Percentiles rank a stretch among this genome's conserved stretches.
Evolutionary conservation across 2,888 invertebrate genomes (phyloP).

Genomic region (Morpho deidamia): DNA sequence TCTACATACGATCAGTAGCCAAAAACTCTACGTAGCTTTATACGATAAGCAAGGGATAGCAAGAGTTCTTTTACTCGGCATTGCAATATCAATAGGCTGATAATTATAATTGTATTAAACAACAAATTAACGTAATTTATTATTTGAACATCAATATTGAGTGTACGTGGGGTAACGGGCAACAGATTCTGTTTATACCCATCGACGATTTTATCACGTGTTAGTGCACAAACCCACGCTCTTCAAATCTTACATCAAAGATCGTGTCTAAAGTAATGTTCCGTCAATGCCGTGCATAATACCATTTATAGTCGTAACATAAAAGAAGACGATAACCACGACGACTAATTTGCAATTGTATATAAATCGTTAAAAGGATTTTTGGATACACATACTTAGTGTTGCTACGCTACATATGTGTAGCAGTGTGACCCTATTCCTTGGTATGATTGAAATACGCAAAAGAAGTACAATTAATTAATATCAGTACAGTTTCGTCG

Average conservation of each 20-base stretch:
- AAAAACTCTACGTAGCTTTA: too few relatives aligned
- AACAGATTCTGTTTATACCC: constrained; percentile 29
- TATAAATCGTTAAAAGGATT: background rate
- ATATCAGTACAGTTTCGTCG: constrained; percentile 54
- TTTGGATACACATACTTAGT: background rate
- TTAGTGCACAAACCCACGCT: constrained; percentile 45
- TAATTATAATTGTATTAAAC: too few relatives aligned
- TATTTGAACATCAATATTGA: background rate
- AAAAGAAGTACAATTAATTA: constrained; percentile 71
- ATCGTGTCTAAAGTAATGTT: constrained; percentile 41
- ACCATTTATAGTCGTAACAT: constrained; percentile 30
- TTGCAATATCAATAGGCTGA: too few relatives aligned
- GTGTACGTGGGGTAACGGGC: constrained; percentile 27
- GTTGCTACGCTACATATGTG: constrained; percentile 1
- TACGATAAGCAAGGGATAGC: too few relatives aligned
- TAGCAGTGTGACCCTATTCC: constrained; percentile 54
- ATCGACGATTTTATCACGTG: constrained; percentile 40
- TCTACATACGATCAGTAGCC: too few relatives aligned
- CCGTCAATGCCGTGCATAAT: constrained; percentile 50
- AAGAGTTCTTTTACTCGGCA: too few relatives aligned
- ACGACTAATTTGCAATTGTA: background rate
- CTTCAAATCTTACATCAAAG: constrained; percentile 37
- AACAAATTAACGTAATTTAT: too few relatives aligned
- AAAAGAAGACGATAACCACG: constrained; percentile 16
- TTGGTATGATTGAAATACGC: constrained; percentile 62